Conservation (phyloP, 2,113 vertebrate genomes). For the Panurus biarmicus region DNA sequence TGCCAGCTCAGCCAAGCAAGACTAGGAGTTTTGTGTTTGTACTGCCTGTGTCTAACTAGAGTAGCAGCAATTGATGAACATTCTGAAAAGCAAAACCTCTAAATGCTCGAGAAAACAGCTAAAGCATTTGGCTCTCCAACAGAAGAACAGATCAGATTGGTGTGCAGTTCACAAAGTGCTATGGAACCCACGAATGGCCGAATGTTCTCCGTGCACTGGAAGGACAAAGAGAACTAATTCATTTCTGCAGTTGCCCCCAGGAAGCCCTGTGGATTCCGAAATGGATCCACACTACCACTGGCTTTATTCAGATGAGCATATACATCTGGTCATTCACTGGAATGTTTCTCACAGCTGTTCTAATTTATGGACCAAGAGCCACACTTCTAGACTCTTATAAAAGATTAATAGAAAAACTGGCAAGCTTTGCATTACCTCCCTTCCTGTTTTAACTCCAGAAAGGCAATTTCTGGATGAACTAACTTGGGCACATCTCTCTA, state of each 20-base stretch:
- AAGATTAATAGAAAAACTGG: neutral
- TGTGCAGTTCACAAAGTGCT: neutral
- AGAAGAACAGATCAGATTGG: neutral
- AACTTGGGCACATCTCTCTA: neutral
- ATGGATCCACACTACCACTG: neutral
- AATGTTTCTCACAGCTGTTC: neutral
- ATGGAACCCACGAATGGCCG: neutral
- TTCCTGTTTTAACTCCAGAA: neutral
- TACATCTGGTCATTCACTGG: neutral
- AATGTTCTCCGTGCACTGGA: neutral
- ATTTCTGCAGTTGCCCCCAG: neutral
- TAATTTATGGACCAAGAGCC: neutral
- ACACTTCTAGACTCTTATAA: neutral
- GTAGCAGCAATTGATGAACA: neutral
- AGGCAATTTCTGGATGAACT: neutral
- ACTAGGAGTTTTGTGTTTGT: neutral
- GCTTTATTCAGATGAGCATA: neutral
- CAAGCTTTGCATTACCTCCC: neutral
- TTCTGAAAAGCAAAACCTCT: neutral
- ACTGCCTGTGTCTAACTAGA: neutral
- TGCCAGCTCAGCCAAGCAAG: constrained; percentile 9
- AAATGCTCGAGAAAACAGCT: neutral
- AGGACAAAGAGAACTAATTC: neutral
- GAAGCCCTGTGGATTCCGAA: neutral
- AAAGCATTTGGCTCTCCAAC: neutral